These are phyloP conservation scores for Oncopodura yosiiana DNA, from an alignment of 1,140 invertebrate genomes.

Conservation along the genomic window DNA sequence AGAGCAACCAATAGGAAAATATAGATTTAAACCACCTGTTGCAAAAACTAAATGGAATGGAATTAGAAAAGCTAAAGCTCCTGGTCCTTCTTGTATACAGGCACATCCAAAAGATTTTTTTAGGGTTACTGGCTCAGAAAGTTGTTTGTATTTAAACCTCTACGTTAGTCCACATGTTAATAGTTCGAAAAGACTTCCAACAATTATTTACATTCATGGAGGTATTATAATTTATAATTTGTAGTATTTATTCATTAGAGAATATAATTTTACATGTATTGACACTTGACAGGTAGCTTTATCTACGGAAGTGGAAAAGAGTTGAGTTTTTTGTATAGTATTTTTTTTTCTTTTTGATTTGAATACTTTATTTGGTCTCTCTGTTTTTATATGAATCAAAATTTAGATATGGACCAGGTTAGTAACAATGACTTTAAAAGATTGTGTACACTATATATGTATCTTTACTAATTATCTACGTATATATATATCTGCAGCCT, in stretches of 20 bases:
- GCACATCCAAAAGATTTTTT: slow-evolving; percentile 12
- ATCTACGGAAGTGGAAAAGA: too few relatives aligned
- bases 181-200: background rate
- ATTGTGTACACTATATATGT: too few relatives aligned
- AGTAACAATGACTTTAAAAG: too few relatives aligned
- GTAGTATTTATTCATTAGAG: background rate
- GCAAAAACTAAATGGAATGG: slow-evolving; percentile 19
- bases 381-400: too few relatives aligned
- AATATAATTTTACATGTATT: background rate
- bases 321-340: too few relatives aligned
- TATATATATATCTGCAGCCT: slow-evolving; percentile 1
- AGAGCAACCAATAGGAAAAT: background rate
- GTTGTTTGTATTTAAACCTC: slow-evolving; percentile 19
- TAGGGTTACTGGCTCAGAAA: slow-evolving; percentile 8
- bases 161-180: too few relatives aligned
- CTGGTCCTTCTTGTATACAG: slow-evolving; percentile 18
- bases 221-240: too few relatives aligned
- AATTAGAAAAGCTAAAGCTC: slow-evolving; percentile 8
- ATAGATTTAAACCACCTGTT: slow-evolving; percentile 9
- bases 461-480: background rate
- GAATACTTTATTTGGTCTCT: too few relatives aligned
- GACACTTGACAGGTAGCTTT: too few relatives aligned
- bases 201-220: slow-evolving; percentile 6
- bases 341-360: too few relatives aligned
- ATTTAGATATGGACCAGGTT: too few relatives aligned